Evolutionary conservation across 2,797 vertebrate genomes (phyloP).

Genomic region (Neopelma chrysocephalum): DNA sequence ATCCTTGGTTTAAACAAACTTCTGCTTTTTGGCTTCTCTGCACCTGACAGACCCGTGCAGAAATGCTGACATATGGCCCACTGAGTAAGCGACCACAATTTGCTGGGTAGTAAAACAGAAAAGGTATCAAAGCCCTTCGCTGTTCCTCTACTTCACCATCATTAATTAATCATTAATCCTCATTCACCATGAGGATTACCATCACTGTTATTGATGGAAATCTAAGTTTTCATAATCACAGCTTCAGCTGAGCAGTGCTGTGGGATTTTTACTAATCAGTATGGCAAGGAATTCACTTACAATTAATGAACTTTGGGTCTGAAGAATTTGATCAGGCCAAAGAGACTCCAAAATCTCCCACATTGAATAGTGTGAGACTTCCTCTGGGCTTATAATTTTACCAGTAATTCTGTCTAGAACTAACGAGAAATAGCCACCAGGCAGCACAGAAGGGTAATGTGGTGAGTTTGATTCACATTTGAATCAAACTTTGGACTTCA

Average conservation of each 20-base stretch:
- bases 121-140: not conserved
- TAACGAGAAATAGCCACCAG: not conserved
- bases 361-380: not conserved
- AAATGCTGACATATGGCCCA: not conserved
- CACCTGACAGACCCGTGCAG: not conserved
- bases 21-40: not conserved
- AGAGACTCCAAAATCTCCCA: not conserved
- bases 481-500: not conserved
- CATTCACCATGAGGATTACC: not conserved
- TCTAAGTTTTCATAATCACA: not conserved
- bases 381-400: not conserved
- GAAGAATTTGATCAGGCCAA: not conserved
- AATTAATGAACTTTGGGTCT: not conserved
- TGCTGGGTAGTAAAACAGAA: not conserved
- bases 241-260: not conserved
- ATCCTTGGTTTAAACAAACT: not conserved
- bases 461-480: not conserved
- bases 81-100: not conserved
- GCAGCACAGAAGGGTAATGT: not conserved
- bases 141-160: not conserved
- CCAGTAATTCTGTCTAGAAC: not conserved
- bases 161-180: not conserved
- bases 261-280: not conserved
- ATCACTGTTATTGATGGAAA: not conserved
- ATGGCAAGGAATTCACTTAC: not conserved